Evolutionary conservation across 64 coral and sea anemone genomes (phyloP), one percentile per base, ranked within the genome.

Genomic region (Hydrozoanthus tunicans): DNA sequence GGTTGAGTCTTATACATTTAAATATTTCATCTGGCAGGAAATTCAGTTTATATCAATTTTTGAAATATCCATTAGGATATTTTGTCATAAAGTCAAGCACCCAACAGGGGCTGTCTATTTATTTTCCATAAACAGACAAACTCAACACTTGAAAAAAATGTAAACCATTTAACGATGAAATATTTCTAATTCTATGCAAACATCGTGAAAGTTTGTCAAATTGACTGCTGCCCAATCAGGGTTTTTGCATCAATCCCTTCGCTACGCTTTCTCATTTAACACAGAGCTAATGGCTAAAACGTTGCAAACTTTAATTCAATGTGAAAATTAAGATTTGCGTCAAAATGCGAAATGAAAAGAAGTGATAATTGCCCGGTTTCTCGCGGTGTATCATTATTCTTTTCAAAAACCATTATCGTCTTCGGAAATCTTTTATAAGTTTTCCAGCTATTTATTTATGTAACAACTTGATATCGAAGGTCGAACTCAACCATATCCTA

Each of bases 371-470:
- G 64, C 26, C 55, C 67, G 11, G 17, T 20, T 83, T 14, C n/a
- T 6, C 20, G 70, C 54, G 10, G 7, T 7, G 17, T 4, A 7
- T 63, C 59, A 51, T 66, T 63, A 82, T 82, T 12, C 20, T 86
- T 15, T 88, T 86, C 10, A 59, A 88, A 73, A 51, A 59, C 20
- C 84, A 88, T 74, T 75, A 61, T 61, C 24, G 67, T 73, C 17
- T 59, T 55, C 24, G 9, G 59, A 61, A 75, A 62, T 3, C 68
- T 14, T 73, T 88, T 58, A 86, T 59, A 69, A 56, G 32, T 43
- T 59, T 59, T 73, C 9, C 14, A 43, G 7, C 11, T 76, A 27
- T 51, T 26, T 10, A 51, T 51, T 11, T 3, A 26, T 12, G 27
- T 43, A 43, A 9, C 27, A 27, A 12, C 9, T 26, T 23, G 53